Conservation (phyloP, 2,113 vertebrate genomes). For the Nesogale talazaci region DNA sequence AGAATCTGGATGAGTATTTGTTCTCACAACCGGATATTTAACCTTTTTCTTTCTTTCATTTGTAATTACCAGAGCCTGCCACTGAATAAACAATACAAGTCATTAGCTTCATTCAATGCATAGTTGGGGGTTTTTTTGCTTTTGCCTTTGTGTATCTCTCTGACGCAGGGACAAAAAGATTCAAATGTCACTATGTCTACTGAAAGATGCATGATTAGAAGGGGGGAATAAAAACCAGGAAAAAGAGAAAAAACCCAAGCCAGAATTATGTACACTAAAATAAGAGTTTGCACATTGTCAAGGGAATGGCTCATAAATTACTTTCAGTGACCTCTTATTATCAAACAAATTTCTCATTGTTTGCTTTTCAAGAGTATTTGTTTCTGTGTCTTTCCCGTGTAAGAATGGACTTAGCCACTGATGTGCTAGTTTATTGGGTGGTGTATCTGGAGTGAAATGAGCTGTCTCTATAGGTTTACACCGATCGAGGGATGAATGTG, state of each 20-base stretch:
- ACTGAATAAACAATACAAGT: neutral
- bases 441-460: neutral
- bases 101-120: constrained; percentile 21
- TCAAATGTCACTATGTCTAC: neutral
- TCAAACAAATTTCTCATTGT: constrained; percentile 59
- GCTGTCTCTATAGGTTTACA: neutral
- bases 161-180: neutral
- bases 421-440: neutral
- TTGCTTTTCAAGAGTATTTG: constrained; percentile 44
- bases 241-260: neutral
- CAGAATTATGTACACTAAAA: constrained; percentile 3
- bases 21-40: constrained; percentile 34
- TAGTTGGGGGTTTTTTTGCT: neutral
- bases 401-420: constrained; percentile 34
- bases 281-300: constrained; percentile 52
- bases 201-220: neutral
- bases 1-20: constrained; percentile 11
- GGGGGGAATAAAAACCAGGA: neutral
- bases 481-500: neutral
- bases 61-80: constrained; percentile 14
- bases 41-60: neutral
- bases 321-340: constrained; percentile 39
- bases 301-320: constrained; percentile 39
- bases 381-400: neutral
- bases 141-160: neutral